Evolutionary conservation across 1,140 invertebrate species (phyloP), one percentile per base, ranked within the genome.

Genomic region (Drosophila yakuba): DNA sequence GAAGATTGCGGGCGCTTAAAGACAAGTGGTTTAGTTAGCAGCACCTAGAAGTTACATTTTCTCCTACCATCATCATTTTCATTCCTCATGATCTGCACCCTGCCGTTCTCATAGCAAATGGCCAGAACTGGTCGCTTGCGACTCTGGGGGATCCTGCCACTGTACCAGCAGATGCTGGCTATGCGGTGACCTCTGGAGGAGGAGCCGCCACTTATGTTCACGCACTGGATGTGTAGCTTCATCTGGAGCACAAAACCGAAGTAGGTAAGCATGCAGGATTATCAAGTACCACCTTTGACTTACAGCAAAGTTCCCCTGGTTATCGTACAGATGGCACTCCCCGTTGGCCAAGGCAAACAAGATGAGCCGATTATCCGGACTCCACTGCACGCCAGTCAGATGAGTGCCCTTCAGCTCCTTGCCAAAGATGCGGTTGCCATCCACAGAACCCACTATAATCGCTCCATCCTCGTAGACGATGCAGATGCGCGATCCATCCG

Each of bases 381-480:
- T 99, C 98, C 99, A 99, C 92, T 98, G 96, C 0, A 98, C 97
- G 0, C 95, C 95, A 32, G 94, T 94, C 2, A 98, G 92, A 23
- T 94, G 94, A 0, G 95, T 94, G 17, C 96, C 96, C 93, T 98
- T 98, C 3, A 99, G 93, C 91, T 99, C 98, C 91, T 99, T 99
- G 1, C 98, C 98, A 98, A 98, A 99, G 17, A 99, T 98, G 67
- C 98, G 94, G 89, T 99, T 99, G 1, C 99, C 99, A 94, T 99
- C 98, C 0, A 99, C 97, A 20, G 98, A 98, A 3, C 99, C 91
- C 57, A 98, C 96, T 80, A 98, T 98, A 1, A 98, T 96, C 15
- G 96, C 96, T 95, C 98, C 98, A 94, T 99, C 98, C 93, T 99
- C 98, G 94, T 99, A 99, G 6, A 98, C 98, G 88, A 99, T 99